Evolutionary conservation across 2,888 invertebrate genomes (phyloP), one percentile per base, ranked within the genome.

Genomic region (Drosophila melanosoma): DNA sequence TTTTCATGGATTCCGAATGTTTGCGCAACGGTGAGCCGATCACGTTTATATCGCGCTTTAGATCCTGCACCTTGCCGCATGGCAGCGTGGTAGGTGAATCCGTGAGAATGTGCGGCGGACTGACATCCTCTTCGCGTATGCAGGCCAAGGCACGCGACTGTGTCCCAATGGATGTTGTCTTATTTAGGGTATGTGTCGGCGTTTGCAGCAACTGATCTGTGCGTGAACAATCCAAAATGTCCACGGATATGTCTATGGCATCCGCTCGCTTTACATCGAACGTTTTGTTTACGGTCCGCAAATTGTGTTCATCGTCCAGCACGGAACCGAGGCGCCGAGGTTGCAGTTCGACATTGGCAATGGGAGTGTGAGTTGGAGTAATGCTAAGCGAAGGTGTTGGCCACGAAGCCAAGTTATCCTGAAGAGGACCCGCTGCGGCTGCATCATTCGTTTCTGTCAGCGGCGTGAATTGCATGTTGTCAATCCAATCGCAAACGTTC

Each of bases 391-490:
- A 68, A 7, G 93, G 93, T 1, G 93, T 93, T 0, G 92, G 92
- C 74, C 91, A 86, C 2, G 87, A 86, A 11, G 90, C 89, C 1
- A 93, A 82, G 58, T 90, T 91, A 6, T 93, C 92, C 0, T 89
- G 56, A 56, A 83, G 71, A n/a, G 23, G 15, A 10, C 59, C 51
- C 8, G 8, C 12, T 11, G 23, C 35, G 33, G 45, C 12, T 5
- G 29, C 62, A 1, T 62, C 67, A 0, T 65, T 77, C 0, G 76
- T 79, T 1, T 84, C 88, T 20, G 23, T 17, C 15, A 86, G 70
- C 3, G 93, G 93, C 0, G 93, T 93, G 68, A 93, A 93, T 54
- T 91, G 81, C 42, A 93, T 76, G 38, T 91, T 85, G 70, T 93
- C 93, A 56, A 93, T 92, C 20, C 92, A 66, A 62, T 81, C 82